Conservation (phyloP, 1,140 invertebrate genomes). For the Euura saliciscinereae region DNA sequence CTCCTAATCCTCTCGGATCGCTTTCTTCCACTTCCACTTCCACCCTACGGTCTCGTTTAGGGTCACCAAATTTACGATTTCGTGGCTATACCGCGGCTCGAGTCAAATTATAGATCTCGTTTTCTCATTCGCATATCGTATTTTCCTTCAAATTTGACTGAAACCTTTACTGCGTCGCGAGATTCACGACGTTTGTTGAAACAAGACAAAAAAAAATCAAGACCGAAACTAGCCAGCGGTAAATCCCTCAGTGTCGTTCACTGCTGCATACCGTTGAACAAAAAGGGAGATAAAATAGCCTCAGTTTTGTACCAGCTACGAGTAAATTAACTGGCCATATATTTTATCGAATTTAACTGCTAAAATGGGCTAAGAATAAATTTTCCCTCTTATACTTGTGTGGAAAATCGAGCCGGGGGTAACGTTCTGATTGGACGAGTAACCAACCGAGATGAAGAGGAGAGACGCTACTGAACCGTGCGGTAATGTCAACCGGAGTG, state of each 20-base stretch:
- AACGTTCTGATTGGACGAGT: neutral
- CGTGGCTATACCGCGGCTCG: neutral
- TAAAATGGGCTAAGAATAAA: neutral
- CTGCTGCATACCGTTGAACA: too few relatives aligned
- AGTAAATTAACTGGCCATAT: neutral
- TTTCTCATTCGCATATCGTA: neutral
- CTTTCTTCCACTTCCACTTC: neutral
- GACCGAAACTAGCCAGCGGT: too few relatives aligned
- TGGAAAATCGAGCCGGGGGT: neutral
- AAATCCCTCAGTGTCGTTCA: too few relatives aligned
- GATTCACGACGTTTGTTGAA: too few relatives aligned
- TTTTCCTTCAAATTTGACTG: neutral
- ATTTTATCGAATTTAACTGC: neutral
- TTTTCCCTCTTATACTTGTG: neutral
- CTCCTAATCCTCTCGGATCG: neutral
- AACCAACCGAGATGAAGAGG: neutral
- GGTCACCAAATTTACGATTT: neutral
- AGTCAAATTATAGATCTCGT: neutral
- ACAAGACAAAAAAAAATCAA: too few relatives aligned
- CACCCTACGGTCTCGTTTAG: neutral
- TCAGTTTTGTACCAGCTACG: neutral
- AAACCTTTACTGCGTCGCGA: too few relatives aligned
- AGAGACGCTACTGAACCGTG: neutral
- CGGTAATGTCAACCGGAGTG: conserved; percentile 1
- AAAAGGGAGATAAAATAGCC: too few relatives aligned